Conservation (phyloP, 2,888 invertebrate genomes). For the Chrysina gloriosa region DNA sequence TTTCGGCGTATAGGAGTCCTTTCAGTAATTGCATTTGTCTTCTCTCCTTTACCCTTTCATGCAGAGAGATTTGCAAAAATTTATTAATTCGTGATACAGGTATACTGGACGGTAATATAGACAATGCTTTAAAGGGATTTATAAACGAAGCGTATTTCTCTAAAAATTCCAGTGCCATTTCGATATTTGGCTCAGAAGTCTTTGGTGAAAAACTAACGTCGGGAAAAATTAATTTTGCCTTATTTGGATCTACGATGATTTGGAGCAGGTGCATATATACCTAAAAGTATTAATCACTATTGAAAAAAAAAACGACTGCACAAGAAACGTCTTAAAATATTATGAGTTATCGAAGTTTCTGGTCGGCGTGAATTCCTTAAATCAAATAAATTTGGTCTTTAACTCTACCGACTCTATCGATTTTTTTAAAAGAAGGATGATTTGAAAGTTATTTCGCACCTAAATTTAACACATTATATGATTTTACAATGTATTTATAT, state of each 20-base stretch:
- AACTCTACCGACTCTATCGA: too few species aligned
- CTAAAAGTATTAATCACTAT: too few species aligned
- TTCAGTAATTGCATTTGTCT: slow-evolving; percentile 83
- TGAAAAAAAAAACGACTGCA: too few species aligned
- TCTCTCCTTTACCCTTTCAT: slow-evolving; percentile 78
- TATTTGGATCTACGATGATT: slow-evolving; percentile 60
- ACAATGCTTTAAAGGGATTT: slow-evolving; percentile 82
- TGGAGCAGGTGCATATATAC: slow-evolving; percentile 63
- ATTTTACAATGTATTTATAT: too few species aligned
- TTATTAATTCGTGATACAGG: slow-evolving; percentile 78
- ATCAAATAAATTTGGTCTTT: too few species aligned
- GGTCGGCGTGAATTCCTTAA: too few species aligned
- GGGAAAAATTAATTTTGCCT: slow-evolving; percentile 55
- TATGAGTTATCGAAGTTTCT: too few species aligned
- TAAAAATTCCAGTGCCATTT: slow-evolving; percentile 82
- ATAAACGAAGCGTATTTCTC: slow-evolving; percentile 88
- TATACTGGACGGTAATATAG: slow-evolving; percentile 84
- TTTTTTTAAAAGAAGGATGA: too few species aligned
- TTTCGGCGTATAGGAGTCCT: slow-evolving; percentile 86
- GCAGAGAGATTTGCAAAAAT: slow-evolving; percentile 69
- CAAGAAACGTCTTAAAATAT: too few species aligned
- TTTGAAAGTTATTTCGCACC: too few species aligned
- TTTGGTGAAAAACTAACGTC: slow-evolving; percentile 68
- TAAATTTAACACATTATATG: too few species aligned
- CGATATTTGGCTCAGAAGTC: slow-evolving; percentile 78